Conservation (phyloP, 2,797 vertebrate genomes). For the Otolemur crassicaudatus region DNA sequence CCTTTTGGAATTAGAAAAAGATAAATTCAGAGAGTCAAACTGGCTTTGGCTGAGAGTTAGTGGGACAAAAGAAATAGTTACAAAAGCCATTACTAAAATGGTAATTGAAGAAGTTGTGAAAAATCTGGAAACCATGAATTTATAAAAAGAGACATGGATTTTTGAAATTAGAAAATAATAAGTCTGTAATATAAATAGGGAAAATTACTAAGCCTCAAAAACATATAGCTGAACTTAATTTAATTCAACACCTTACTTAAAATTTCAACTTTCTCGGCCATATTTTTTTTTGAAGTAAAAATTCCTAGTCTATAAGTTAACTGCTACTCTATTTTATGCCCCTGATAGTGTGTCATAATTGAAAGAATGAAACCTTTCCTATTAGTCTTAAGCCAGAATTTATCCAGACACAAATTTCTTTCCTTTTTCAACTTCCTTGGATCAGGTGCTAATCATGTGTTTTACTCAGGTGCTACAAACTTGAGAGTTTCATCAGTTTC, state of each 20-base stretch:
- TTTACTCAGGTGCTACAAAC: background rate
- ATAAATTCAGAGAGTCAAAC: background rate
- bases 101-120: background rate
- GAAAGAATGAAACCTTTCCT: background rate
- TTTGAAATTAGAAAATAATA: background rate
- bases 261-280: background rate
- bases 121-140: background rate
- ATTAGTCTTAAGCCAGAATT: background rate
- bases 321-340: background rate
- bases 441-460: background rate
- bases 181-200: background rate
- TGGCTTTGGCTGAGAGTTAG: background rate
- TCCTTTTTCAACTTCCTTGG: background rate
- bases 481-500: background rate
- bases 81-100: background rate
- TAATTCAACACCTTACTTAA: constrained; percentile 15
- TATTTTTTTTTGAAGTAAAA: background rate
- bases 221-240: background rate
- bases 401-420: background rate
- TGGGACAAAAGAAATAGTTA: background rate
- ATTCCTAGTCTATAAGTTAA: background rate
- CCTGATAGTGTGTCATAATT: background rate
- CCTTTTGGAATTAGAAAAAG: background rate
- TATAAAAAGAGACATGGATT: background rate
- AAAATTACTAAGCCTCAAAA: background rate